Percentiles rank a stretch among this genome's conserved stretches.
Evolutionary conservation across 2,113 vertebrate species (phyloP).

Genomic region (Conger conger): DNA sequence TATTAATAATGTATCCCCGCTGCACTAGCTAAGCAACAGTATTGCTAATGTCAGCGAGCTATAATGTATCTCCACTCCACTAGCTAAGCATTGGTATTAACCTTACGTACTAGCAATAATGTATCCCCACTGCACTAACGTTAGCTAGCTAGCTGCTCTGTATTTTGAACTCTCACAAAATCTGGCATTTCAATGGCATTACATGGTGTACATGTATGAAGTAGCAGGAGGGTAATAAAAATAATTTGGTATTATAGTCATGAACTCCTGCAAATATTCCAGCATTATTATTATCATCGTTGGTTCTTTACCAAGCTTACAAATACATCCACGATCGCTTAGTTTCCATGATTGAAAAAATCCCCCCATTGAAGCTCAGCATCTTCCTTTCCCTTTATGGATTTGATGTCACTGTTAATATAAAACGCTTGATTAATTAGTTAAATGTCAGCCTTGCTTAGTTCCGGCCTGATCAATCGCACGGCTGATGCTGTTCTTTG

Average conservation of each 20-base stretch:
- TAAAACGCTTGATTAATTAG: constrained; percentile 3
- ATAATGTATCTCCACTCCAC: no score
- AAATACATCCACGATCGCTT: not conserved
- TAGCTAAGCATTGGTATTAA: no score
- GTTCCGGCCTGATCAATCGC: not conserved
- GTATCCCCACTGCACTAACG: no score
- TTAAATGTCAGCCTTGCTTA: constrained; percentile 12
- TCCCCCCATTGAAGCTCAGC: not conserved
- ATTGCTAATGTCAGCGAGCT: no score
- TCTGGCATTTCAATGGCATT: no score
- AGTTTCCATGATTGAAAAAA: constrained; percentile 7
- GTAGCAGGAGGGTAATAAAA: not conserved
- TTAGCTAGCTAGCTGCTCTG: no score
- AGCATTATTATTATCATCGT: not conserved
- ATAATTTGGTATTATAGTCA: not conserved
- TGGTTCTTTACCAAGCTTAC: not conserved
- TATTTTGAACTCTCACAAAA: no score
- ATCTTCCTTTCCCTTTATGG: not conserved
- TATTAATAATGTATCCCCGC: no score
- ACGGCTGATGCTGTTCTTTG: not conserved
- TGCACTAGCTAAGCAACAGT: no score
- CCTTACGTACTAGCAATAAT: no score
- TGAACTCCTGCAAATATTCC: not conserved
- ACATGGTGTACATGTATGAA: not conserved
- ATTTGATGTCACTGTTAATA: not conserved